Base-by-base conservation (phyloP, 1,140 invertebrate species). In the Camponotus floridanus region DNA sequence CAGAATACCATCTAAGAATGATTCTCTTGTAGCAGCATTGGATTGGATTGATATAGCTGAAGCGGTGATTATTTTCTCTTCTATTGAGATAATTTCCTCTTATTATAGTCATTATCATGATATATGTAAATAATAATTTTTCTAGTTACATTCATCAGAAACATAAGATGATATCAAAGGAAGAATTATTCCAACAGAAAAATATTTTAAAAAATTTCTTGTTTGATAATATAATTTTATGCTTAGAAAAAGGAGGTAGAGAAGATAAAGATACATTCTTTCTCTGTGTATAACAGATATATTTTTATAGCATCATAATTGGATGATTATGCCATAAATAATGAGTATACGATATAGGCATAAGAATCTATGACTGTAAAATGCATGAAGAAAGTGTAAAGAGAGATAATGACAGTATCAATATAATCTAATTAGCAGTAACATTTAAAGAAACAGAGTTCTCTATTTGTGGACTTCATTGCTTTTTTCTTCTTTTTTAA, bases 41-140 rank as follows among this genome's bases (percentile, higher is more conserved):
- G 96, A 97, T 87, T 98, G 97, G 97, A 96, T 98, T n/a, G 96
- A 97, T 85, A 96, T 98, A 55, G 96, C 97, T 65, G 96, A 97
- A 95, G 96, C 95, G 55, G 97, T 98, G 94, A 96, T 96, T 95
- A 70, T 86, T 59, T 48, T 45, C 55, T 59, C 76, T 31, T 59
- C 76, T 31, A 65, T 26, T 13, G 9, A n/a, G 64, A 76, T 80
- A 88, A 71, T 55, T 61, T 13, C 71, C 18, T 55, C 18, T 1
- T 8, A 36, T 36, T 18, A 51, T 18, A 68, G 9, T 81, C 26
- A 31, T 55, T 21, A 15, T 64, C n/a, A 65, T 18, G 15, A 51
- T 51, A 51, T 51, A 18, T 51, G 62, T 42, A 3, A 11, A 73
- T 65, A 73, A n/a, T 21, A 39, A 39, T 80, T 79, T 80, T 81